phyloP scores from a whole-genome alignment of 2,113 vertebrate species.

The Syngnathoides biaculeatus region DNA sequence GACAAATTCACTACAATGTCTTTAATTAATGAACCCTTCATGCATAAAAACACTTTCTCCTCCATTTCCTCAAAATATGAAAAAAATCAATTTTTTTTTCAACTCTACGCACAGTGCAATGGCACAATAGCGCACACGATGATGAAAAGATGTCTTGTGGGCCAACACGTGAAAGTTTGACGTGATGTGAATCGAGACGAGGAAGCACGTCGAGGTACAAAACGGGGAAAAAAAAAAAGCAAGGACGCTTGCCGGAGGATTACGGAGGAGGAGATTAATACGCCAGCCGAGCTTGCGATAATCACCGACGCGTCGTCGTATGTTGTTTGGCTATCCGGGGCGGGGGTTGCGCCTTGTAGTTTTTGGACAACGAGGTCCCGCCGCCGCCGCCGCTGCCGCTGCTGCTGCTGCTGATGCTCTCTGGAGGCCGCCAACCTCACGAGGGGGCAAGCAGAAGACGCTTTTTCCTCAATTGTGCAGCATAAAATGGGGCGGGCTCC shows the following conservation, averaged over 20 bases:
- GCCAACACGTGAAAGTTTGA: constrained; percentile 11
- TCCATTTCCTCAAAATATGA: no score
- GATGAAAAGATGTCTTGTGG: constrained; percentile 7
- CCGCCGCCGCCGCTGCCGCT: no score
- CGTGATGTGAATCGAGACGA: constrained; percentile 26
- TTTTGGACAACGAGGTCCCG: constrained; percentile 24
- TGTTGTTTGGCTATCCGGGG: constrained; percentile 20
- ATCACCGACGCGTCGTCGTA: no score
- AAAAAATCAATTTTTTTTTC: no score
- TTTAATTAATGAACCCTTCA: constrained; percentile 24
- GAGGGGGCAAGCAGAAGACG: constrained; percentile 1
- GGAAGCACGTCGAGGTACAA: constrained; percentile 22
- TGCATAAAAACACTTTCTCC: background rate
- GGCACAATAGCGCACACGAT: background rate
- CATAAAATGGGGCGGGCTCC: background rate
- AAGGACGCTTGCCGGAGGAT: constrained; percentile 16
- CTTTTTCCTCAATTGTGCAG: background rate
- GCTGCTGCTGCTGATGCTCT: constrained; percentile 29
- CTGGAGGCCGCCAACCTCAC: constrained; percentile 13
- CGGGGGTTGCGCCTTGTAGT: constrained; percentile 25
- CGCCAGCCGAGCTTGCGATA: constrained; percentile 34
- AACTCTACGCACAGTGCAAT: background rate
- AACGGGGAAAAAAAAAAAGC: constrained; percentile 6
- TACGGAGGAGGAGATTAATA: constrained; percentile 39
- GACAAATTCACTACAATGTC: constrained; percentile 29